These are phyloP conservation scores for Elysia chlorotica DNA, from an alignment of 1,140 invertebrate genomes.

Conservation along the genomic window DNA sequence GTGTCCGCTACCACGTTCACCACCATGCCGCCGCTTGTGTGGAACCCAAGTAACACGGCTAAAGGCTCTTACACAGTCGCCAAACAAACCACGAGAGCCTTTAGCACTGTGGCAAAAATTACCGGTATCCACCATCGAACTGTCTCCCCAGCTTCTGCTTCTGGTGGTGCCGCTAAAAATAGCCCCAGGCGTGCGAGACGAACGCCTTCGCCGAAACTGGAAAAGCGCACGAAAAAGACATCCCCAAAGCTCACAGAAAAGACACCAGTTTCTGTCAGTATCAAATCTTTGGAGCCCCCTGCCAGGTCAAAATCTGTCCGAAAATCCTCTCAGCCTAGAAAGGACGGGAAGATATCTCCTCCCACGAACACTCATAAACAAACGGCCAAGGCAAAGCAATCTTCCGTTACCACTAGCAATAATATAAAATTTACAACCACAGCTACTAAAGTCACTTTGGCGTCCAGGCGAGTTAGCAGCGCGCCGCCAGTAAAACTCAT, in stretches of 20 bases:
- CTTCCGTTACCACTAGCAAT: too few species aligned
- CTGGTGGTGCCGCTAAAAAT: neutral
- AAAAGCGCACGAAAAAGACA: neutral
- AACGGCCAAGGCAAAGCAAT: neutral
- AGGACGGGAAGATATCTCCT: neutral
- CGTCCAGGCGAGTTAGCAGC: conserved; percentile 2
- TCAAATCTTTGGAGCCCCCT: too few species aligned
- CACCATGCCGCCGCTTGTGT: neutral
- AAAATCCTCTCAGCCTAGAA: neutral
- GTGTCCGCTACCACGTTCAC: neutral
- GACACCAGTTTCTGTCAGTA: too few species aligned
- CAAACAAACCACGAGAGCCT: neutral
- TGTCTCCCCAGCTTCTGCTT: neutral
- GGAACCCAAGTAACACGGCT: neutral
- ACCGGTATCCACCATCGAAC: neutral
- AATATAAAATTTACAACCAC: too few species aligned
- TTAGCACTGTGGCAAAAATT: neutral
- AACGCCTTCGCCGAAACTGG: neutral
- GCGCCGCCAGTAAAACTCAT: neutral
- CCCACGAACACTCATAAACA: neutral
- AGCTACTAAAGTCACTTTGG: neutral
- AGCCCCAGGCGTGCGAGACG: neutral
- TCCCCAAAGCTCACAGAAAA: neutral
- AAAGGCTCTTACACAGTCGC: neutral
- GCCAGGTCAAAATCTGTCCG: neutral